Conservation (phyloP, 2,797 vertebrate genomes). For the Cyclopterus lumpus region DNA sequence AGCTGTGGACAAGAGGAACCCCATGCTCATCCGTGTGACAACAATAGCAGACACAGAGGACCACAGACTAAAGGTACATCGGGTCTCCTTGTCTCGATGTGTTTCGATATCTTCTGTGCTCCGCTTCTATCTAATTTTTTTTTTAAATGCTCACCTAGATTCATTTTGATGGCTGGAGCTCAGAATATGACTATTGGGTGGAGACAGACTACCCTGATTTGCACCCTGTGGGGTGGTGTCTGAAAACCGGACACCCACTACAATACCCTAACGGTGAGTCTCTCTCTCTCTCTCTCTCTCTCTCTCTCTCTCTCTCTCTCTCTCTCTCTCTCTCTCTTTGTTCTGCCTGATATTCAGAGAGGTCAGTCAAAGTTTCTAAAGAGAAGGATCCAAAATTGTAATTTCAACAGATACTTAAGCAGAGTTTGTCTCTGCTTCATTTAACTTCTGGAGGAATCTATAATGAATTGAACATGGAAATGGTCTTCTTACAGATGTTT, state of each 20-base stretch:
- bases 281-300: neutral
- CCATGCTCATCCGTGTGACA: slow-evolving; percentile 90
- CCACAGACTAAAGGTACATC: slow-evolving; percentile 87
- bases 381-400: slow-evolving; percentile 8
- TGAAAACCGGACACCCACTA: slow-evolving; percentile 89
- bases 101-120: neutral
- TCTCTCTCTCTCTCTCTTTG: slow-evolving; percentile 6
- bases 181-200: slow-evolving; percentile 89
- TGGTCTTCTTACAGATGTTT: slow-evolving; percentile 16
- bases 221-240: slow-evolving; percentile 92
- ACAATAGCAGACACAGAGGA: slow-evolving; percentile 87
- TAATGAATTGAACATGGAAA: slow-evolving; percentile 31
- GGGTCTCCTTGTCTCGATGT: neutral
- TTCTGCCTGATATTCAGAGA: slow-evolving; percentile 4
- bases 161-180: slow-evolving; percentile 91
- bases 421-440: slow-evolving; percentile 31
- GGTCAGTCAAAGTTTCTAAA: slow-evolving; percentile 3
- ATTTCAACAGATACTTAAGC: slow-evolving; percentile 40
- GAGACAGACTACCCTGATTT: slow-evolving; percentile 90
- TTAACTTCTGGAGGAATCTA: slow-evolving; percentile 27
- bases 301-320: neutral
- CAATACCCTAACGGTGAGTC: slow-evolving; percentile 86
- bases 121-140: slow-evolving; percentile 1
- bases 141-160: slow-evolving; percentile 73
- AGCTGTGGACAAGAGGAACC: slow-evolving; percentile 91